phyloP scores from a whole-genome alignment of 2,888 invertebrate species.

The Scotopteryx bipunctaria region DNA sequence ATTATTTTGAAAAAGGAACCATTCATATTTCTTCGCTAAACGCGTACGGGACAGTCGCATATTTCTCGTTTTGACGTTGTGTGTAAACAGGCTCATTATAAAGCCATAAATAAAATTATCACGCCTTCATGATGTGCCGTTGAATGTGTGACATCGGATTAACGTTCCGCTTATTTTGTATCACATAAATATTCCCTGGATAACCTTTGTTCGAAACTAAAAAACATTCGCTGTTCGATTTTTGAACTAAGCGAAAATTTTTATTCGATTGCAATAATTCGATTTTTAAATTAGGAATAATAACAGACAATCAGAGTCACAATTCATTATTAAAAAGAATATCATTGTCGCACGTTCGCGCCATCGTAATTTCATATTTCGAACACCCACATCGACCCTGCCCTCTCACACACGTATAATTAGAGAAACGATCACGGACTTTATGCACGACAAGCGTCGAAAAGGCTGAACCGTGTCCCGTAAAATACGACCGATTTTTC shows the following conservation, averaged over 20 bases:
- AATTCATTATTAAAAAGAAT: conserved; percentile 59
- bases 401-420: conserved; percentile 73
- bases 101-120: conserved; percentile 80
- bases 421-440: conserved; percentile 77
- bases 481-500: conserved; percentile 76
- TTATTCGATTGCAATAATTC: conserved; percentile 42
- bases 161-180: conserved; percentile 61
- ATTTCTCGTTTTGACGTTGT: conserved; percentile 46
- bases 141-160: conserved; percentile 63
- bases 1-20: conserved; percentile 18
- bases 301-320: conserved; percentile 56
- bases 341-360: conserved; percentile 74
- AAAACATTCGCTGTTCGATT: too few species aligned
- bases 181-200: conserved; percentile 66
- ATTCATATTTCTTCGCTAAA: conserved; percentile 18
- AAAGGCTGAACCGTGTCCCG: conserved; percentile 67
- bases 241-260: not conserved
- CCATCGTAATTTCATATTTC: conserved; percentile 77
- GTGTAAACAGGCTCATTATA: conserved; percentile 78
- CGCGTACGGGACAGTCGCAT: conserved; percentile 23
- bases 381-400: conserved; percentile 80
- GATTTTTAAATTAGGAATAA: conserved; percentile 53
- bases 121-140: conserved; percentile 65
- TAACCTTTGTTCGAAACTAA: conserved; percentile 37
- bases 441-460: conserved; percentile 80